Evolutionary conservation across 1,140 invertebrate species (phyloP).

Genomic region (Anagrus nilaparvatae): DNA sequence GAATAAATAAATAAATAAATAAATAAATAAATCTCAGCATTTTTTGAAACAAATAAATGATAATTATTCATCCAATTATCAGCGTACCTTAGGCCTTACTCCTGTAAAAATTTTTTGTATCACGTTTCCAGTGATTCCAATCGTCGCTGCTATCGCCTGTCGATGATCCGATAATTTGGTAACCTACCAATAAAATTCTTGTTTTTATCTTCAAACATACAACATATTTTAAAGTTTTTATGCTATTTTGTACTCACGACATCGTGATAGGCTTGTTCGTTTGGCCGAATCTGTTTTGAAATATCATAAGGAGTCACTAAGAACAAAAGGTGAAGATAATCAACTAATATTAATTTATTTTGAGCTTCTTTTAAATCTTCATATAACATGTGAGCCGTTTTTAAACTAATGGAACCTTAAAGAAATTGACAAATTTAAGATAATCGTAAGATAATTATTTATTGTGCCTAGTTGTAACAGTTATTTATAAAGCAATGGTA

Average conservation of each 20-base stretch:
- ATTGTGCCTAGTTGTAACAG: no score
- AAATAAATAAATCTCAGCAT: conserved; percentile 7
- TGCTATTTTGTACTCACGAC: conserved; percentile 47
- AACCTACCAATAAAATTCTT: no score
- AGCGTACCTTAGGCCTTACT: conserved; percentile 42
- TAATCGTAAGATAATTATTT: no score
- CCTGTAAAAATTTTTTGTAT: conserved; percentile 53
- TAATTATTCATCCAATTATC: no score
- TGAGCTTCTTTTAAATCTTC: conserved; percentile 61
- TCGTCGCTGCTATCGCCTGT: no score
- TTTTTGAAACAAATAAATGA: no score
- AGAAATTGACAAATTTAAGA: no score
- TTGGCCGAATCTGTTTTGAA: conserved; percentile 44
- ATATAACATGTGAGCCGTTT: conserved; percentile 54
- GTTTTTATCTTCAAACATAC: conserved; percentile 4
- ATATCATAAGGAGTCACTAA: conserved; percentile 69
- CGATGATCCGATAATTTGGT: no score
- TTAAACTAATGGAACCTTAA: conserved; percentile 60
- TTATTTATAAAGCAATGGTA: no score
- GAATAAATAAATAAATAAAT: conserved; percentile 22
- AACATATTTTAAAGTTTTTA: conserved; percentile 14
- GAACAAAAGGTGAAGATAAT: conserved; percentile 68
- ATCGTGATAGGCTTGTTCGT: conserved; percentile 50
- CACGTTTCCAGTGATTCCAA: no score
- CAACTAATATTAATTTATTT: conserved; percentile 56